Base-by-base conservation (phyloP, 2,888 invertebrate genomes). In the Fabriciana adippe region DNA sequence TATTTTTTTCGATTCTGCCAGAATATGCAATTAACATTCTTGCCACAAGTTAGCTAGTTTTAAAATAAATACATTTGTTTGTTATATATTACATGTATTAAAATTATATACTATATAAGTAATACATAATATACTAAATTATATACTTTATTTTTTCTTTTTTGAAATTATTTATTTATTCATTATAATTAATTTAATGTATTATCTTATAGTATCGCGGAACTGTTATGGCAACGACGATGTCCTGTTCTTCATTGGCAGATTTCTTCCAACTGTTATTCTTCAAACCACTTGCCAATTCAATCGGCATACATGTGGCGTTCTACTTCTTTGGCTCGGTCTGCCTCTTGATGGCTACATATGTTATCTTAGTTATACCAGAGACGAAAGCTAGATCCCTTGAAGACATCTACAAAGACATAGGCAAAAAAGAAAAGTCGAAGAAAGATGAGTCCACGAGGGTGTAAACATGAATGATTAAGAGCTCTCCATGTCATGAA, bases 211-310 rank as follows among this genome's bases (percentile, higher is more conserved):
- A 91, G 91, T 89, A 87, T 62, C 89, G 91, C 5, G 72, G 73
- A 6, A 85, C 86, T 4, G 87, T 90, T 0, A 81, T 89, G 79
- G 90, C 85, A 0, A 73, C 75, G 0, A 79, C 87, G 0, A 89
- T 88, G 88, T 77, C 87, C 0, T 15, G 75, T 0, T 82, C 87
- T 0, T 79, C 87, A 0, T 16, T 81, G 0, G 69, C 79, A 0
- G 86, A 76, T 62, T 88, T 88, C 74, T 16, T 87, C 0, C 89
- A 89, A 75, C 80, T 86, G 70, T 70, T 88, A 26, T 87, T 89
- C 78, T 90, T 90, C 78, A 89, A 88, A 57, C 83, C 89, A 0
- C 62, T 90, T 0, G 83, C 84, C 0, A 84, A 76, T 2, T 63
- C 81, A 0, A 75, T 87, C 0, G 90, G 90, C 0, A 75, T 82